phyloP scores from a whole-genome alignment of 2,113 vertebrate species.

The Cynocephalus volans region DNA sequence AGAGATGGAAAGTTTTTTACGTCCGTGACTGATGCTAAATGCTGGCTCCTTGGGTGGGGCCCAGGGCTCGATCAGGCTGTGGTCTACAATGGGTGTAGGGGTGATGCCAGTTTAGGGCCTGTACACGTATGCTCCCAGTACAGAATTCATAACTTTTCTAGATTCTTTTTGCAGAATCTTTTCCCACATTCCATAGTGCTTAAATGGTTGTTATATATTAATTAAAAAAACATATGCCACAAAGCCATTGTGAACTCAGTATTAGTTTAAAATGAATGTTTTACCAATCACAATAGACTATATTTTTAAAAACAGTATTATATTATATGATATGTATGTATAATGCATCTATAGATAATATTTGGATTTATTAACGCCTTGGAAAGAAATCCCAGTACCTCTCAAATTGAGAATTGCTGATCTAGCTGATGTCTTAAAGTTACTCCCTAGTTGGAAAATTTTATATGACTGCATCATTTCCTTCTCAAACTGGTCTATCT shows the following conservation, averaged over 20 bases:
- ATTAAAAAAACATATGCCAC: background rate
- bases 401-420: background rate
- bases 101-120: background rate
- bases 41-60: background rate
- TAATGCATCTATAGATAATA: background rate
- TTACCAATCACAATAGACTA: conserved; percentile 13
- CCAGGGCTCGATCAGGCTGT: background rate
- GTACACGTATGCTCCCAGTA: rapidly evolving
- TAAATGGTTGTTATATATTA: background rate
- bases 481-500: background rate
- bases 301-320: background rate
- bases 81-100: background rate
- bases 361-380: background rate
- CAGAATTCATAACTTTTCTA: background rate
- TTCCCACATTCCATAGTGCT: background rate
- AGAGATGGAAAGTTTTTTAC: background rate
- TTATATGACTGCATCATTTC: background rate
- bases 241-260: background rate
- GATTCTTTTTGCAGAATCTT: background rate
- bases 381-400: background rate
- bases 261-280: conserved; percentile 11
- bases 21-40: background rate
- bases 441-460: conserved; percentile 9
- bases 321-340: background rate
- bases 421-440: background rate